Evolutionary conservation across 2,888 invertebrate species (phyloP).

Genomic region (Orthonevra nobilis): DNA sequence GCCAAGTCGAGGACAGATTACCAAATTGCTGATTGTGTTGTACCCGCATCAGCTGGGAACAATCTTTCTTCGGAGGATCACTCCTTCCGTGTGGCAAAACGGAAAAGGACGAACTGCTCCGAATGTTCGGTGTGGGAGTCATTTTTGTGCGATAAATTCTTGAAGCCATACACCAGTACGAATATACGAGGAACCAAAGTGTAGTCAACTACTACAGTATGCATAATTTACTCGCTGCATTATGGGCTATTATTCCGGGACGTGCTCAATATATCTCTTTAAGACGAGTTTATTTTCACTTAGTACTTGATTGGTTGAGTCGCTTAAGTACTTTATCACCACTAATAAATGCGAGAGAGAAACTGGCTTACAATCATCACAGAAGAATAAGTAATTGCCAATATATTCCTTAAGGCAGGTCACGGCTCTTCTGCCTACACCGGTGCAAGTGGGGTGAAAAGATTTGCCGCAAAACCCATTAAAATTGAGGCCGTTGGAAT

Average conservation of each 20-base stretch:
- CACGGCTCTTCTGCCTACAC: too few species aligned
- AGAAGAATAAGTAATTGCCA: too few species aligned
- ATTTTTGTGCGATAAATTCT: constrained; percentile 45
- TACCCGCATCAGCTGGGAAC: constrained; percentile 12
- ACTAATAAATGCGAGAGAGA: too few species aligned
- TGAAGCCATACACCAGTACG: constrained; percentile 41
- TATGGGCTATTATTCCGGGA: constrained; percentile 63
- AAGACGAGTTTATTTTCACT: too few species aligned
- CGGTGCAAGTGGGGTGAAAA: too few species aligned
- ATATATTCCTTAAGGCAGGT: too few species aligned
- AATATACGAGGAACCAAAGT: constrained; percentile 40
- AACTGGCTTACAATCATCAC: too few species aligned
- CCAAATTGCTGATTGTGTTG: constrained; percentile 59
- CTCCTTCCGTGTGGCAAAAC: constrained; percentile 7
- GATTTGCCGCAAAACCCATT: too few species aligned
- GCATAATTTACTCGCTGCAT: constrained; percentile 67
- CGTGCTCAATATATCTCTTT: too few species aligned
- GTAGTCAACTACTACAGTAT: constrained; percentile 60
- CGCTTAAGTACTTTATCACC: too few species aligned
- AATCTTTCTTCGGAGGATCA: constrained; percentile 20
- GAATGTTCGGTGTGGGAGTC: constrained; percentile 53
- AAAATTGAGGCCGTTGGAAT: too few species aligned
- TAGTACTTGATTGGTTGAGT: too few species aligned
- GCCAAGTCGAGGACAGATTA: constrained; percentile 52
- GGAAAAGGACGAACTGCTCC: constrained; percentile 39